phyloP scores from a whole-genome alignment of 2,888 invertebrate species.

The Lamellibrachia satsuma region DNA sequence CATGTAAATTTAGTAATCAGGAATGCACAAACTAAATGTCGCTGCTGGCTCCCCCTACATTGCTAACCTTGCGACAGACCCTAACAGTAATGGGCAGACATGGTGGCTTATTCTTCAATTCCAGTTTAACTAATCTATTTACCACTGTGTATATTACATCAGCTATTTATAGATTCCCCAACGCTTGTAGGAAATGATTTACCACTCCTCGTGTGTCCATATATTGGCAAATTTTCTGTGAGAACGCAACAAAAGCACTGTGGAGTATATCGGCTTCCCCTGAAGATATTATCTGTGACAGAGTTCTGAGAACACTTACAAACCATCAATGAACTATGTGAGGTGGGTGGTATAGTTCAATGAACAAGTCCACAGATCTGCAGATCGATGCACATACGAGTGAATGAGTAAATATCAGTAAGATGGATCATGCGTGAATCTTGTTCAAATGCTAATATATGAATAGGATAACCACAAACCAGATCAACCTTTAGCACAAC shows the following conservation, averaged over 20 bases:
- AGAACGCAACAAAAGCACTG: background rate
- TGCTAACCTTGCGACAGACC: background rate
- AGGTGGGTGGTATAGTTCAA: no score
- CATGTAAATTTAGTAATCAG: background rate
- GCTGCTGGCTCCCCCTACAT: background rate
- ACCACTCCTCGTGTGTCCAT: background rate
- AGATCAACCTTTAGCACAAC: no score
- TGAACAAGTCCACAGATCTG: no score
- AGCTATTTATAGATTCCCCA: background rate
- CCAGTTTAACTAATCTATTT: background rate
- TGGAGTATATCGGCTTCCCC: no score
- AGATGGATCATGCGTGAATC: no score
- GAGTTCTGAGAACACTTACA: no score
- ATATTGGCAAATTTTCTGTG: background rate
- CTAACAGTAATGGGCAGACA: background rate
- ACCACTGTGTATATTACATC: background rate
- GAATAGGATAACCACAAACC: no score
- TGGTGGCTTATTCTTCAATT: background rate
- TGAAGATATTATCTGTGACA: no score
- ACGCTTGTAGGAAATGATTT: background rate
- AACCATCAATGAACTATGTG: no score
- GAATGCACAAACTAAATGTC: constrained; percentile 12
- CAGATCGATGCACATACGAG: no score
- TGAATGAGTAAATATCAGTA: no score
- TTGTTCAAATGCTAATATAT: no score